Evolutionary conservation across 2,797 vertebrate species (phyloP).

Genomic region (Sciaenops ocellatus): DNA sequence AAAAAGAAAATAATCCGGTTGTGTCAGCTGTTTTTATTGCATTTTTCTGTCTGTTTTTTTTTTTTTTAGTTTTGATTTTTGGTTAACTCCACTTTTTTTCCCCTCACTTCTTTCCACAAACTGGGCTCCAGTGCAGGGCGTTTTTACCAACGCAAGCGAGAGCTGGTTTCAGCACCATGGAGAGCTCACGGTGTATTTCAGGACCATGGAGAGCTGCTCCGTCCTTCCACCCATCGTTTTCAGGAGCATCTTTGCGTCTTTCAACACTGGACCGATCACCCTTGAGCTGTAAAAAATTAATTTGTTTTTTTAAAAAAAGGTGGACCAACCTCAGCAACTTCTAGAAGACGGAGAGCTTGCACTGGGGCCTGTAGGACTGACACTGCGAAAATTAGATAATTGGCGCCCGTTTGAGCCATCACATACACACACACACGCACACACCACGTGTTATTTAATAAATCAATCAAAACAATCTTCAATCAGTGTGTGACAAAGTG

Average conservation of each 20-base stretch:
- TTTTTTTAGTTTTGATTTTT: not conserved
- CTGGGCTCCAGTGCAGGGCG: conserved; percentile 77
- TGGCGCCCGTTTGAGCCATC: conserved; percentile 3
- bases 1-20: not conserved
- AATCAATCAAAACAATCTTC: conserved; percentile 2
- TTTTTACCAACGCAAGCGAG: conserved; percentile 72
- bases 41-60: not conserved
- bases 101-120: conserved; percentile 33
- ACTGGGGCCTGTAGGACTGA: conserved; percentile 25
- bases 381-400: conserved; percentile 12
- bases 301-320: conserved; percentile 8
- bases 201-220: conserved; percentile 74
- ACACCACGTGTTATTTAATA: not conserved
- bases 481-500: conserved; percentile 4
- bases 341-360: not conserved
- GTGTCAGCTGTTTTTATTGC: not conserved
- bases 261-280: not conserved
- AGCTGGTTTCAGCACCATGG: conserved; percentile 75
- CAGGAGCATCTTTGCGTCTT: conserved; percentile 2
- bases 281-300: conserved; percentile 13
- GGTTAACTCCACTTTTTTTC: conserved; percentile 18
- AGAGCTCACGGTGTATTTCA: conserved; percentile 67
- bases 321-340: conserved; percentile 32
- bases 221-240: not conserved
- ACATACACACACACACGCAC: not conserved